A percentile compares a stretch with the other conserved stretches of the same genome.
Evolutionary conservation across 2,113 vertebrate genomes (phyloP).

Genomic region (Serinus canaria): DNA sequence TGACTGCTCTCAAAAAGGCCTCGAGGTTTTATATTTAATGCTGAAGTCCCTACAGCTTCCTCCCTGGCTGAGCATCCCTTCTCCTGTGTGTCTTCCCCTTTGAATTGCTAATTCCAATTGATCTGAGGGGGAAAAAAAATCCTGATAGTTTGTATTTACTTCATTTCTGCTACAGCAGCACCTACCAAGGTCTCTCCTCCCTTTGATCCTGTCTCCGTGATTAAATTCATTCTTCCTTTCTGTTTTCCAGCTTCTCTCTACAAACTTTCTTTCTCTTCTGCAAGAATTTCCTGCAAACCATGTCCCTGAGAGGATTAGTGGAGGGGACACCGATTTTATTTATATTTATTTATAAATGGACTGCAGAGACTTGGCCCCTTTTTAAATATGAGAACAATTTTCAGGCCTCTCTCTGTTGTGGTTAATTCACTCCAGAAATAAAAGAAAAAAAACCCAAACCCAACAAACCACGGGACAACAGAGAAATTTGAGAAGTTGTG

Average conservation of each 20-base stretch:
- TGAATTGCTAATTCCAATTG: background rate
- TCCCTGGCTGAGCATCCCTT: background rate
- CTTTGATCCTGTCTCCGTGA: background rate
- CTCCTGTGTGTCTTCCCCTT: background rate
- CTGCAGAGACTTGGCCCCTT: background rate
- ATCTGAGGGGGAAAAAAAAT: background rate
- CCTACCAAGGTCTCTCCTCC: background rate
- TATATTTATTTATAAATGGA: background rate
- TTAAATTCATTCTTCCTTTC: constrained; percentile 22
- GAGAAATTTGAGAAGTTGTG: background rate
- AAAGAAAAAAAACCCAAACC: background rate
- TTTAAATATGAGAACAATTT: background rate
- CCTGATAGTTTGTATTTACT: background rate
- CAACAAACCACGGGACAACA: background rate
- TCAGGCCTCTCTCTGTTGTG: background rate
- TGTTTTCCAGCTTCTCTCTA: constrained; percentile 48
- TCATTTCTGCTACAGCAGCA: background rate
- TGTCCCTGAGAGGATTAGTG: background rate
- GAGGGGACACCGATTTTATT: background rate
- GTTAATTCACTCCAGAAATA: background rate
- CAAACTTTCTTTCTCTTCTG: background rate
- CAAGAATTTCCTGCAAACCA: background rate
- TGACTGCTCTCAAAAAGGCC: background rate
- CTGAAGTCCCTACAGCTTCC: background rate
- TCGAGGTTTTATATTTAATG: background rate